Base-by-base conservation (phyloP, 2,888 invertebrate species). In the Tanytarsus gracilentus region DNA sequence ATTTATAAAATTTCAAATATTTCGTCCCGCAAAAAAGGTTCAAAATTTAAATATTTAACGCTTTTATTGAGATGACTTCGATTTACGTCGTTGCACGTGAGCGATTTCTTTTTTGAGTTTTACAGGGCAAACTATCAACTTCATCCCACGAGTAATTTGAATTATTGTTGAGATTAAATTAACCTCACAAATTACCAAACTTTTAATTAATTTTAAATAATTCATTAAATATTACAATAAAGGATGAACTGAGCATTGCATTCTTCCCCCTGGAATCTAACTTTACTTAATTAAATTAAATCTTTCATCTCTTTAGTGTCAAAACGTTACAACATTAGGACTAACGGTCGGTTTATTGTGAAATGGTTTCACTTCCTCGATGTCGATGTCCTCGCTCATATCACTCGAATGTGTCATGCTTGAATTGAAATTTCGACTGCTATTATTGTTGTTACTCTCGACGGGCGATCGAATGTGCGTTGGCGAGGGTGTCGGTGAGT, bases 391-490 rank as follows among this genome's bases (percentile, higher is more conserved):
- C 14, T 53, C 44, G 44, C 40, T 56, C 7, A 48, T 39, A 21
- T 58, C 58, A 30, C 58, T 58, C 7, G 44, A 29, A 9, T 26
- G 14, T 30, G 58, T 27, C 44, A 58, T 58, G 48, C 27, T 58
- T 11, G 44, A 27, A 25, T 58, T 58, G 30, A 58, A 58, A 39
- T 58, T 58, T 7, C 33, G 18, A 16, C 33, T 58, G 18, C 25
- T 44, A 21, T 58, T 58, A 25, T 58, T 58, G 23, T 58, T 58
- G 39, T 58, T 58, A 18, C n/a, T 49, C 11, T 55, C 55, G n/a
- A n/a, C n/a, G 26, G 55, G 55, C 9, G 55, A 55, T 39, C 55
- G 23, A 8, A 55, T 49, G n/a, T n/a, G n/a, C n/a, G n/a, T 44
- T 26, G 58, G 55, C 6, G 55, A 55, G 4, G 55, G 58, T n/a